phyloP scores from a whole-genome alignment of 2,113 vertebrate species.

The Colius striatus region DNA sequence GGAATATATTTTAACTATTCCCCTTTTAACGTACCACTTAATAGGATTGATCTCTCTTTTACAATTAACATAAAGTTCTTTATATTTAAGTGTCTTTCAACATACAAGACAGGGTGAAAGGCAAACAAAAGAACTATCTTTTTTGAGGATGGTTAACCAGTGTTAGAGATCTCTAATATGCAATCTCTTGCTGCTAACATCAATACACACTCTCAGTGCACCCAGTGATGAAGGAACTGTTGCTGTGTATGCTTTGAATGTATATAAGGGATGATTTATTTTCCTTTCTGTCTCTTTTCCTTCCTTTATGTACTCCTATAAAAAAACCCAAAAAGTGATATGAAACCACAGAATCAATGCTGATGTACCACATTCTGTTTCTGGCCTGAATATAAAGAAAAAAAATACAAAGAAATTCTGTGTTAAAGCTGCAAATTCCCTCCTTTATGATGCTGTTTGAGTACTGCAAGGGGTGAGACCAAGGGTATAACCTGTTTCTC shows the following conservation, averaged over 20 bases:
- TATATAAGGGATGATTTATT: conserved; percentile 51
- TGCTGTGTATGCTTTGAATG: conserved; percentile 57
- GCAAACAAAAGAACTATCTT: neutral
- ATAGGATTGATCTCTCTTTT: neutral
- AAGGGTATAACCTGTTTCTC: too few species aligned
- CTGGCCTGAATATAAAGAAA: conserved; percentile 54
- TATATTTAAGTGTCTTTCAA: neutral
- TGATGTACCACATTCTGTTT: conserved; percentile 52
- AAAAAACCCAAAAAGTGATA: neutral
- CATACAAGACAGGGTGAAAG: neutral
- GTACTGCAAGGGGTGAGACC: neutral
- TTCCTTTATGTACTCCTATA: conserved; percentile 28
- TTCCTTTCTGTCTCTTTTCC: conserved; percentile 20
- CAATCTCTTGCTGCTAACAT: conserved; percentile 58
- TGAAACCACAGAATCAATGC: conserved; percentile 45
- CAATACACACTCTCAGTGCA: conserved; percentile 35
- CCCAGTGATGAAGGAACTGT: conserved; percentile 48
- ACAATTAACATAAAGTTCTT: neutral
- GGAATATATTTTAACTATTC: conserved; percentile 1
- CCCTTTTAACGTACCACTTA: neutral
- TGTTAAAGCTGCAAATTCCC: conserved; percentile 47
- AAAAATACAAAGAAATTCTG: conserved; percentile 50
- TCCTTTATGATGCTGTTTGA: neutral
- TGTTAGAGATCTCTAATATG: neutral
- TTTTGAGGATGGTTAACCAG: neutral